Percentiles rank a stretch among this genome's conserved stretches.
These are phyloP conservation scores for Amia ocellicauda DNA, from an alignment of 2,113 vertebrate genomes.

Conservation along the genomic window DNA sequence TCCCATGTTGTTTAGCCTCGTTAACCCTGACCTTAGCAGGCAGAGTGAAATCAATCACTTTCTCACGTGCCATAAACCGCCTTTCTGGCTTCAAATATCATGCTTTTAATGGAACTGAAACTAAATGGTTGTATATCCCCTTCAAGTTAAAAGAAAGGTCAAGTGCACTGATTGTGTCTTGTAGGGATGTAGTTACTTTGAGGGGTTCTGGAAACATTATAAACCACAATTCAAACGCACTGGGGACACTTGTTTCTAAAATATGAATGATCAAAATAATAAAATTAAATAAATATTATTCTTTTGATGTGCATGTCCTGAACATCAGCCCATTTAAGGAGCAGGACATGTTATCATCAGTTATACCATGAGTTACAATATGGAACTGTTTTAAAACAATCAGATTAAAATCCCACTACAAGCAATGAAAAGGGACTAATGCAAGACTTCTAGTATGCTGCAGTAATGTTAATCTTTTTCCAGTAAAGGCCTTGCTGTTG, in stretches of 20 bases:
- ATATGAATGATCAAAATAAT: too few species aligned
- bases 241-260: too few species aligned
- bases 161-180: neutral
- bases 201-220: neutral
- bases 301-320: too few species aligned
- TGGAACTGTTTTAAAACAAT: too few species aligned
- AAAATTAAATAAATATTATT: too few species aligned
- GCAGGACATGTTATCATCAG: too few species aligned
- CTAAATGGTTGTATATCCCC: neutral
- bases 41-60: neutral
- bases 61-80: neutral
- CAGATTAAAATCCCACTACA: too few species aligned
- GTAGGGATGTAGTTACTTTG: constrained; percentile 11
- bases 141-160: constrained; percentile 11
- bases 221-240: too few species aligned
- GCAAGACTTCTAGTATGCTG: neutral
- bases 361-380: too few species aligned
- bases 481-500: neutral
- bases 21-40: too few species aligned
- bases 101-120: constrained; percentile 11
- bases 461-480: neutral
- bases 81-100: neutral
- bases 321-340: too few species aligned
- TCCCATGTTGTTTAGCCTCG: too few species aligned
- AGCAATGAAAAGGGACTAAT: neutral